Evolutionary conservation across 2,113 vertebrate genomes (phyloP), one percentile per base, ranked within the genome.

Genomic region (Piliocolobus tephrosceles): DNA sequence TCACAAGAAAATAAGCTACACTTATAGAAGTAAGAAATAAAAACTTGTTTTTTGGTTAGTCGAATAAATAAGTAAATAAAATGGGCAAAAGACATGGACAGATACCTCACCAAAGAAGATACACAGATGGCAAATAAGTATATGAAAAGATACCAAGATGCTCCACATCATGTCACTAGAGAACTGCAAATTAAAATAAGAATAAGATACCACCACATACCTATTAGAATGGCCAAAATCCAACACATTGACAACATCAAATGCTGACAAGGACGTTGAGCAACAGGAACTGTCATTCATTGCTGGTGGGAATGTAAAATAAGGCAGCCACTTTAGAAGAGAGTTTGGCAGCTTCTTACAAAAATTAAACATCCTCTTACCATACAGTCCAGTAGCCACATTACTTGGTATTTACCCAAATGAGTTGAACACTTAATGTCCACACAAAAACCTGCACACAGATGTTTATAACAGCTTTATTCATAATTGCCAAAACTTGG

Each of bases 181-280:
- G 43, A 96, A 90, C 68, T 88, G 11, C 35, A 91, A 89, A 90
- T 66, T 90, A 82, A 94, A 94, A 72, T 18, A 32, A 66, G 27
- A 82, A 23, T 72, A 30, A 80, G 78, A 84, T 68, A 38, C 6
- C 38, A 94, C 25, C 47, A 16, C 25, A 79, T 3, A 50, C 25
- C 27, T 55, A 73, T 58, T 50, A 89, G 38, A 90, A 84, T 72
- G 70, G 18, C 23, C 88, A 61, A 73, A 90, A 64, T 45, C 38
- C 81, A 96, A 57, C 55, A 86, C 18, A 47, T 8, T 61, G 45
- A 66, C 38, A 58, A 58, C 35, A 40, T 25, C 22, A 75, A 78
- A 57, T 30, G 35, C 81, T 66, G 45, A 32, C n/a, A 40, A 81
- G 55, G 8, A 66, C 47, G 10, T 25, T 8, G 58, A 81, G 61